phyloP scores from a whole-genome alignment of 1,140 invertebrate genomes.

The Antheraea pernyi region DNA sequence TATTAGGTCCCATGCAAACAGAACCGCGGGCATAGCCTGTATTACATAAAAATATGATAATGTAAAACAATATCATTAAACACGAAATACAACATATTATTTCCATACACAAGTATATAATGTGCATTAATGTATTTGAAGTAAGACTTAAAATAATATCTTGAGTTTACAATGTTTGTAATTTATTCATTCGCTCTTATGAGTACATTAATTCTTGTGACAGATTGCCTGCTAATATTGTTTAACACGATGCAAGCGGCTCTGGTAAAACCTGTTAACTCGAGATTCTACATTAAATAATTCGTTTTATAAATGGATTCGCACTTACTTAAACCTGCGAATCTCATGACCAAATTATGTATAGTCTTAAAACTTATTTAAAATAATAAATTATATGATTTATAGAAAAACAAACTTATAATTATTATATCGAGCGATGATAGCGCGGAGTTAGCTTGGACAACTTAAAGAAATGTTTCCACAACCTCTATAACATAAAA shows the following conservation, averaged over 20 bases:
- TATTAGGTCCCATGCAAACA: too few species aligned
- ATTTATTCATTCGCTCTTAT: not conserved
- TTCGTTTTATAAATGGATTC: slow-evolving; percentile 12
- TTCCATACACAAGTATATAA: too few species aligned
- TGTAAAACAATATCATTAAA: too few species aligned
- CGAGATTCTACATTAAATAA: slow-evolving; percentile 12
- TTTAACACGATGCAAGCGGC: slow-evolving; percentile 6
- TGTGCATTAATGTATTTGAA: too few species aligned
- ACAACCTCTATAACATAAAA: too few species aligned
- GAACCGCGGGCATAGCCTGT: too few species aligned
- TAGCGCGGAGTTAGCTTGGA: too few species aligned
- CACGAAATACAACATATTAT: too few species aligned
- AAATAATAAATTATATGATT: not conserved
- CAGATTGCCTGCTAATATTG: slow-evolving; percentile 8
- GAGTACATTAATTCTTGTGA: not conserved
- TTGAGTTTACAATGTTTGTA: not conserved
- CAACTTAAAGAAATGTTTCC: too few species aligned
- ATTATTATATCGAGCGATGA: not conserved
- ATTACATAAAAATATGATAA: too few species aligned
- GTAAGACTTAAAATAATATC: not conserved
- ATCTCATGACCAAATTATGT: not conserved
- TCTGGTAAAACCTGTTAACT: slow-evolving; percentile 11
- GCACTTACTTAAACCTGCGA: not conserved
- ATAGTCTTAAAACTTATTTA: not conserved
- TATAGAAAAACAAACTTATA: not conserved